phyloP scores from a whole-genome alignment of 2,113 vertebrate genomes.

The Heterotilapia buettikoferi region DNA sequence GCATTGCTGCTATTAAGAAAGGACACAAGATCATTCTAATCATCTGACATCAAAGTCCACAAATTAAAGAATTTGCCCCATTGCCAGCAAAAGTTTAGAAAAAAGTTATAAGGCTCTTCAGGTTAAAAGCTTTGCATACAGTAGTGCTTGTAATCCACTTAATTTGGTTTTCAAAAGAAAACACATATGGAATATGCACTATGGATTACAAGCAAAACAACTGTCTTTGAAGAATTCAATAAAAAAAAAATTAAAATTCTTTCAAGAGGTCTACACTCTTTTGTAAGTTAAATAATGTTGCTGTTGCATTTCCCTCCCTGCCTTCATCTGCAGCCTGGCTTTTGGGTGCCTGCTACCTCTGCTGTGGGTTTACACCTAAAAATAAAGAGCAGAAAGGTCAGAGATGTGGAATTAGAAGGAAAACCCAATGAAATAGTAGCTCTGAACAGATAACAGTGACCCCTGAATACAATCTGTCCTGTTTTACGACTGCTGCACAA shows the following conservation, averaged over 20 bases:
- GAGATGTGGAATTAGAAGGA: neutral
- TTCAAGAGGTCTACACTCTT: neutral
- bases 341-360: neutral
- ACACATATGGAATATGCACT: neutral
- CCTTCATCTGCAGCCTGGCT: neutral
- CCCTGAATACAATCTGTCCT: neutral
- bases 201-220: neutral
- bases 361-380: neutral
- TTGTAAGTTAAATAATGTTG: neutral
- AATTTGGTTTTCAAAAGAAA: neutral
- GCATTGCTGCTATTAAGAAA: conserved; percentile 20
- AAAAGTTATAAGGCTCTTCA: neutral
- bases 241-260: neutral
- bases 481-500: neutral
- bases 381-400: neutral
- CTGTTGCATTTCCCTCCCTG: neutral
- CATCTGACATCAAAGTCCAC: neutral
- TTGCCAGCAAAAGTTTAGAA: neutral
- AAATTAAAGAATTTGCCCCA: neutral
- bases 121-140: neutral
- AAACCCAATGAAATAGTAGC: neutral
- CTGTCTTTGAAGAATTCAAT: neutral
- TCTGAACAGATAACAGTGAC: neutral
- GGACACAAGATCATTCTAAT: neutral
- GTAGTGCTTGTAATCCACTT: neutral